Percentiles rank a stretch among this genome's conserved stretches.
Evolutionary conservation across 1,140 invertebrate species (phyloP).

Genomic region (Tetramorium alpestre): DNA sequence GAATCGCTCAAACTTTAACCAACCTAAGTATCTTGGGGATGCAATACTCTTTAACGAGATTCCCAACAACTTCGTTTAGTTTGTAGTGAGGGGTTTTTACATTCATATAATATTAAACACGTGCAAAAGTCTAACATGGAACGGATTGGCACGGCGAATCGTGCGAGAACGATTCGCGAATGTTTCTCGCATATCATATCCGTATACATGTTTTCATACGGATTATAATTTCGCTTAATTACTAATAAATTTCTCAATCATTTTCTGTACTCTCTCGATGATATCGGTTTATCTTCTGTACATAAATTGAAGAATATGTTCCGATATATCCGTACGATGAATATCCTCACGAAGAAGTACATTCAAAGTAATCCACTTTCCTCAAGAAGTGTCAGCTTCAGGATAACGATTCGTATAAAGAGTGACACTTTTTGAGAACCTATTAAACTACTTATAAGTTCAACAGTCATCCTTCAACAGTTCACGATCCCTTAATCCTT

Average conservation of each 20-base stretch:
- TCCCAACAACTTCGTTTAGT: background rate
- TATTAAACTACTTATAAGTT: background rate
- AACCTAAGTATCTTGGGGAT: slow-evolving; percentile 4
- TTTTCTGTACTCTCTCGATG: background rate
- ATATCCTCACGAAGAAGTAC: background rate
- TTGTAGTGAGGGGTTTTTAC: background rate
- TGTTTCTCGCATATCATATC: slow-evolving; percentile 8
- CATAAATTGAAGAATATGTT: background rate
- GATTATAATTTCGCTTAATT: slow-evolving; percentile 18
- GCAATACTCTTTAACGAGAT: background rate
- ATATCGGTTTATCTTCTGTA: background rate
- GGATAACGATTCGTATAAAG: background rate
- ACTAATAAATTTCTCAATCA: slow-evolving; percentile 1
- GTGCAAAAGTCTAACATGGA: slow-evolving; percentile 60
- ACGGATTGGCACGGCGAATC: slow-evolving; percentile 66
- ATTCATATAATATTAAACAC: slow-evolving; percentile 34
- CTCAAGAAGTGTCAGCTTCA: background rate
- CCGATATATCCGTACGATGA: background rate
- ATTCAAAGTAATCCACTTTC: slow-evolving; percentile 26
- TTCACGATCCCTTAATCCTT: background rate
- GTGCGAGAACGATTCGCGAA: background rate
- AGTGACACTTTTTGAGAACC: background rate
- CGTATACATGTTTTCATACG: background rate
- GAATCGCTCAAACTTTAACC: background rate
- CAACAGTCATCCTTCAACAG: background rate